A percentile compares a stretch with the other conserved stretches of the same genome.
Evolutionary conservation across 2,888 invertebrate species (phyloP).

Genomic region (Zaprionus obscuricornis): DNA sequence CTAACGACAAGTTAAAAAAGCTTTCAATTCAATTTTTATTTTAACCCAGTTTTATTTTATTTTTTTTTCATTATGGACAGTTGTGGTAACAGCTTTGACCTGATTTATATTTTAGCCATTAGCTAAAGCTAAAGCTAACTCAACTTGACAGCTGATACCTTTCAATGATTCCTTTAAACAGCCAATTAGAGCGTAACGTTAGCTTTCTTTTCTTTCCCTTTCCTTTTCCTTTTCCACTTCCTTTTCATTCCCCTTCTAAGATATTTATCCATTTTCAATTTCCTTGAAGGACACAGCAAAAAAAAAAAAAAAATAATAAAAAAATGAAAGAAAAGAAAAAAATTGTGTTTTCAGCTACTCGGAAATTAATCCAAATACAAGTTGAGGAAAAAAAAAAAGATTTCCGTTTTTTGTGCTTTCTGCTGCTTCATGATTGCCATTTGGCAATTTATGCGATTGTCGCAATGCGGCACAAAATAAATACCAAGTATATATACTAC

Average conservation of each 20-base stretch:
- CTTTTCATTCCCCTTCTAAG: neutral
- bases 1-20: too few species aligned
- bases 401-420: constrained; percentile 30
- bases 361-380: constrained; percentile 51
- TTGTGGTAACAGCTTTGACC: constrained; percentile 13
- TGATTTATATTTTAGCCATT: constrained; percentile 6
- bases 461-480: constrained; percentile 36
- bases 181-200: constrained; percentile 10
- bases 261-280: constrained; percentile 46
- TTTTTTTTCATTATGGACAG: neutral
- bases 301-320: constrained; percentile 4
- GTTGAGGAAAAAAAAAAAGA: constrained; percentile 34
- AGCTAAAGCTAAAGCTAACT: constrained; percentile 5
- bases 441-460: constrained; percentile 41
- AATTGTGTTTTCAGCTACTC: constrained; percentile 16
- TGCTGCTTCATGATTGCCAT: constrained; percentile 7
- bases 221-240: neutral
- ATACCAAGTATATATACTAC: constrained; percentile 17
- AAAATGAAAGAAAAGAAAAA: too few species aligned
- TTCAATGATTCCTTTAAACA: neutral
- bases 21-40: too few species aligned
- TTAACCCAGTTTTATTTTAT: constrained; percentile 32
- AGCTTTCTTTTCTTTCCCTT: neutral
- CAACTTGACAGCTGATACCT: constrained; percentile 10
- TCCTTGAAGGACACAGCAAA: constrained; percentile 27